A percentile compares a stretch with the other conserved stretches of the same genome.
These are phyloP conservation scores for Mimumesa dahlbomi DNA, from an alignment of 2,888 invertebrate species.

Conservation along the genomic window DNA sequence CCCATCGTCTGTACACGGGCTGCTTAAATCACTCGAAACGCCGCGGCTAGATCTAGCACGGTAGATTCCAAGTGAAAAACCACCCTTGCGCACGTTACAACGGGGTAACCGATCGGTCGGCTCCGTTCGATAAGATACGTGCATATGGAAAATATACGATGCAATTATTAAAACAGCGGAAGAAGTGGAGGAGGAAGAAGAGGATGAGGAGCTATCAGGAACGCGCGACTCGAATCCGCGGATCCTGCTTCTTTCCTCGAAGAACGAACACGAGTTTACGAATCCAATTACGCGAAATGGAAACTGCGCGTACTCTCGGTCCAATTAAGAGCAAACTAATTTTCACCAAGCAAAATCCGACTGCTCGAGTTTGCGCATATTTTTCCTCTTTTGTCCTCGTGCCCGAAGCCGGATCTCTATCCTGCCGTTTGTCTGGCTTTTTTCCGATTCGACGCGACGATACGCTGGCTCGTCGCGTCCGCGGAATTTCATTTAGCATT, in stretches of 20 bases:
- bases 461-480: slow-evolving; percentile 54
- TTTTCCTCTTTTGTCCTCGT: slow-evolving; percentile 37
- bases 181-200: no score
- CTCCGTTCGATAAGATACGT: no score
- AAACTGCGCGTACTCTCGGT: slow-evolving; percentile 59
- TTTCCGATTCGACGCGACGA: slow-evolving; percentile 52
- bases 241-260: slow-evolving; percentile 1
- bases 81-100: slow-evolving; percentile 41
- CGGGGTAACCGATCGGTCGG: no score
- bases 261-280: slow-evolving; percentile 49
- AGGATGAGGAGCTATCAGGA: no score
- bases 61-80: slow-evolving; percentile 67
- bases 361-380: slow-evolving; percentile 39
- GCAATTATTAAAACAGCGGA: no score
- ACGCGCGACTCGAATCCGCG: no score
- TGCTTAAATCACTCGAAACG: slow-evolving; percentile 74
- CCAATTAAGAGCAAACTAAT: slow-evolving; percentile 78
- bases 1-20: slow-evolving; percentile 53
- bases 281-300: slow-evolving; percentile 64
- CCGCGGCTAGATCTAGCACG: slow-evolving; percentile 62
- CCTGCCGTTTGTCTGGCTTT: slow-evolving; percentile 9
- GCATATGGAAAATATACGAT: no score
- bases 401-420: slow-evolving; percentile 4
- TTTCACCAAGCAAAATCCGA: slow-evolving; percentile 65
- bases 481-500: slow-evolving; percentile 75